Percentiles rank a stretch among this genome's conserved stretches.
Evolutionary conservation across 2,888 invertebrate genomes (phyloP).

Genomic region (Piscicola geometra): DNA sequence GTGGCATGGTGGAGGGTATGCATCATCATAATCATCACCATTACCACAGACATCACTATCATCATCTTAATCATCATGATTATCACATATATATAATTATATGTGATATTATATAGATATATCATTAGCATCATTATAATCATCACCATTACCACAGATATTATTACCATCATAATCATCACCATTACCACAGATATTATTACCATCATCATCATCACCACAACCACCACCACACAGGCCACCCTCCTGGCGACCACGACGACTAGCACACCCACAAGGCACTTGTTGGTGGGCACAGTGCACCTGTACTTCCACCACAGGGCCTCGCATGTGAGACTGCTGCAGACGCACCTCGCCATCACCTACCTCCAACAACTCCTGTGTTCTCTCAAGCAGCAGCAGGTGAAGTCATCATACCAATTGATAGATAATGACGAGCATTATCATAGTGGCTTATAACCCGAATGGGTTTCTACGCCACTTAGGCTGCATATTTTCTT

Average conservation of each 20-base stretch:
- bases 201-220: too few species aligned
- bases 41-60: neutral
- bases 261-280: slow-evolving; percentile 39
- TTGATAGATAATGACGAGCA: too few species aligned
- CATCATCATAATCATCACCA: neutral
- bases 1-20: neutral
- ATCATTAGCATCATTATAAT: too few species aligned
- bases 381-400: slow-evolving; percentile 3
- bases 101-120: too few species aligned
- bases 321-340: slow-evolving; percentile 78
- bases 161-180: neutral
- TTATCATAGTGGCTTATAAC: too few species aligned
- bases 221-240: neutral
- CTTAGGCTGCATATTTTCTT: too few species aligned
- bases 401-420: too few species aligned
- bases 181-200: too few species aligned
- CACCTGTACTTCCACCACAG: slow-evolving; percentile 90
- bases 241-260: neutral
- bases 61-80: neutral
- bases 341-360: slow-evolving; percentile 75
- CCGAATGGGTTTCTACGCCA: too few species aligned
- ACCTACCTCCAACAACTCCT: slow-evolving; percentile 66
- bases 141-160: neutral
- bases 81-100: too few species aligned
- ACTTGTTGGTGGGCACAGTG: slow-evolving; percentile 67